A percentile compares a stretch with the other conserved stretches of the same genome.
Evolutionary conservation across 2,113 vertebrate species (phyloP).

Genomic region (Macquaria australasica): DNA sequence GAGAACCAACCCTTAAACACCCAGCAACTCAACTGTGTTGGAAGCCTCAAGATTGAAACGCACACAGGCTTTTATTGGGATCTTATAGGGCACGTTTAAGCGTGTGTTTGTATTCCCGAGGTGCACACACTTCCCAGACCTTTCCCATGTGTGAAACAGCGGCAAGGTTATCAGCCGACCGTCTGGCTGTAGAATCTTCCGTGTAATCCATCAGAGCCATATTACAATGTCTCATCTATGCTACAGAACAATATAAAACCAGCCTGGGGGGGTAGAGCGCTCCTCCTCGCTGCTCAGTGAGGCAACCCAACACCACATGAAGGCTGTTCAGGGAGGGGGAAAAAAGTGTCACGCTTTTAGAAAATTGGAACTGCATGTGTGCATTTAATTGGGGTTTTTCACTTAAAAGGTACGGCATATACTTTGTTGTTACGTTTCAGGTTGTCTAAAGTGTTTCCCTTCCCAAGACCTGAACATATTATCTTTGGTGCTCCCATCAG

Average conservation of each 20-base stretch:
- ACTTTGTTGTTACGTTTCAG: conserved; percentile 23
- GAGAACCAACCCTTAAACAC: not conserved
- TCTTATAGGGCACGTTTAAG: conserved; percentile 25
- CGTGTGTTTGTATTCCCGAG: conserved; percentile 46
- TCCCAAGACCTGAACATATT: not conserved
- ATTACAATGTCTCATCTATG: conserved; percentile 62
- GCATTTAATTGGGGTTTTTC: conserved; percentile 41
- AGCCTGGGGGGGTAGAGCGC: conserved; percentile 38
- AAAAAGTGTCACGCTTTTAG: conserved; percentile 39
- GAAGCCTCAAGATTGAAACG: conserved; percentile 28
- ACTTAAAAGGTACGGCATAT: not conserved
- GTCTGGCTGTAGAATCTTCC: conserved; percentile 43
- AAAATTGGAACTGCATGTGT: conserved; percentile 52
- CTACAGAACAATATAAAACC: conserved; percentile 56
- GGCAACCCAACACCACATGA: conserved; percentile 72
- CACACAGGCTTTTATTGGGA: conserved; percentile 37
- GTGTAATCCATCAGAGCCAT: conserved; percentile 71
- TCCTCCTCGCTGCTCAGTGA: conserved; percentile 46
- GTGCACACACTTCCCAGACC: conserved; percentile 37
- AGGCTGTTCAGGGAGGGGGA: conserved; percentile 21
- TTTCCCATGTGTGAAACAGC: conserved; percentile 35
- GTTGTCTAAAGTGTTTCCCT: not conserved
- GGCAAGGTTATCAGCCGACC: conserved; percentile 46
- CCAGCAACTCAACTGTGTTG: not conserved
- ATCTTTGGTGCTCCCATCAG: conserved; percentile 5